phyloP scores from a whole-genome alignment of 2,797 vertebrate species.

The Lutjanus campechanus region DNA sequence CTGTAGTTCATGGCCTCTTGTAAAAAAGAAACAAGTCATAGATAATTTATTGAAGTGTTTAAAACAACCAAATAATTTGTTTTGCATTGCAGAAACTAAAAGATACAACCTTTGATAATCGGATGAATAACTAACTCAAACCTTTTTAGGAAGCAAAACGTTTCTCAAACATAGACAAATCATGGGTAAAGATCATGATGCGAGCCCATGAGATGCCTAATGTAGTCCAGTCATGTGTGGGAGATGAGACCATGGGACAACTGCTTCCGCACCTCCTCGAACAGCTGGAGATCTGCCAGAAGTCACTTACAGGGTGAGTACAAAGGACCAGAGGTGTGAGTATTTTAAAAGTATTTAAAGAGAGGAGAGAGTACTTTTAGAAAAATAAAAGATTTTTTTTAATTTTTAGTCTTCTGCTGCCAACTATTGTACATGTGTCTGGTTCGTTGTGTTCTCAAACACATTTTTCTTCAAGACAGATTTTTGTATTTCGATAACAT shows the following conservation, averaged over 20 bases:
- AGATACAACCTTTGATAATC: background rate
- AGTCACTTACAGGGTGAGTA: constrained; percentile 95
- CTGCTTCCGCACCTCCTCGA: constrained; percentile 95
- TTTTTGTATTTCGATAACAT: background rate
- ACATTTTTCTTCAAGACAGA: background rate
- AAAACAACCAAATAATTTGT: background rate
- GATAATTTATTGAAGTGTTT: background rate
- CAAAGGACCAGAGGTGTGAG: background rate
- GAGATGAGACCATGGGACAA: constrained; percentile 96
- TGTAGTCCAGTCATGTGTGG: constrained; percentile 94
- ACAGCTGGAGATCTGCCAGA: constrained; percentile 97
- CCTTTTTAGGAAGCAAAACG: constrained; percentile 92
- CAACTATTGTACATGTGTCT: background rate
- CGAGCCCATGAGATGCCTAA: constrained; percentile 93
- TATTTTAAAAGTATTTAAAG: background rate
- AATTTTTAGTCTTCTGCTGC: background rate
- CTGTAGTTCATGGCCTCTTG: background rate
- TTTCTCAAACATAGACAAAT: constrained; percentile 98
- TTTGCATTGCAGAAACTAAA: background rate
- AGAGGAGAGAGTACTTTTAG: background rate
- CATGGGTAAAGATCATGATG: constrained; percentile 98
- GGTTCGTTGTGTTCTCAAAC: background rate
- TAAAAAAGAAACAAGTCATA: background rate
- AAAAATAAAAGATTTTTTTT: background rate
- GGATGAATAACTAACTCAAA: background rate